Percentiles rank a stretch among this genome's conserved stretches.
phyloP scores from a whole-genome alignment of 2,113 vertebrate species.

The Cathartes aura region DNA sequence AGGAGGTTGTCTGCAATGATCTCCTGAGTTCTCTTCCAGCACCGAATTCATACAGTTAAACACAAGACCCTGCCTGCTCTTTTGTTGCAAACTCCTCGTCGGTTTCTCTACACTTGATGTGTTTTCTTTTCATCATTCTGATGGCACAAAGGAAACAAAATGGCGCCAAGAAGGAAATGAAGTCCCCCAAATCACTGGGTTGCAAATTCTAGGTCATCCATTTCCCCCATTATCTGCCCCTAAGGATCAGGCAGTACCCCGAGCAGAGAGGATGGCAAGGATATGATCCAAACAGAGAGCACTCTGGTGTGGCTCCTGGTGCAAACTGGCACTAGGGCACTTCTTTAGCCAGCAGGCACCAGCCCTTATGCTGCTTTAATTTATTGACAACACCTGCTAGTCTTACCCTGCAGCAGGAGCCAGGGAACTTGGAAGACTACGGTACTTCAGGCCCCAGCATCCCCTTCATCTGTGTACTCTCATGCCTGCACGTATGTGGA shows the following conservation, averaged over 20 bases:
- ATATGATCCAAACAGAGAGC: not conserved
- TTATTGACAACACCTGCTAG: not conserved
- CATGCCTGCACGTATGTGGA: not conserved
- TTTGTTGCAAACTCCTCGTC: not conserved
- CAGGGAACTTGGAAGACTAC: not conserved
- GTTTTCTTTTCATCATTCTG: not conserved
- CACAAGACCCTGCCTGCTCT: not conserved
- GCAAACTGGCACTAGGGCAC: too few relatives aligned
- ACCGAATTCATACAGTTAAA: not conserved
- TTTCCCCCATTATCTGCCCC: not conserved
- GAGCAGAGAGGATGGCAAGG: not conserved
- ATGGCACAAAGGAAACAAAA: not conserved
- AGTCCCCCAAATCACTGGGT: fast-evolving
- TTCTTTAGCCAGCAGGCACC: not conserved
- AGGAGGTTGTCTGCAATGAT: fast-evolving
- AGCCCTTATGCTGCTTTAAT: not conserved
- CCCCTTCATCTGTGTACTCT: not conserved
- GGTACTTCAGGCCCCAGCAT: not conserved
- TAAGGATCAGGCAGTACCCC: not conserved
- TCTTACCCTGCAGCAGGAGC: not conserved
- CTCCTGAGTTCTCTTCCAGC: not conserved
- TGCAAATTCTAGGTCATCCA: not conserved
- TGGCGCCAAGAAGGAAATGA: fast-evolving
- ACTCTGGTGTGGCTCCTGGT: not conserved
- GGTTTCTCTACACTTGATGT: not conserved